Conservation (phyloP, 2,888 invertebrate species). For the Drosophila affinis region DNA sequence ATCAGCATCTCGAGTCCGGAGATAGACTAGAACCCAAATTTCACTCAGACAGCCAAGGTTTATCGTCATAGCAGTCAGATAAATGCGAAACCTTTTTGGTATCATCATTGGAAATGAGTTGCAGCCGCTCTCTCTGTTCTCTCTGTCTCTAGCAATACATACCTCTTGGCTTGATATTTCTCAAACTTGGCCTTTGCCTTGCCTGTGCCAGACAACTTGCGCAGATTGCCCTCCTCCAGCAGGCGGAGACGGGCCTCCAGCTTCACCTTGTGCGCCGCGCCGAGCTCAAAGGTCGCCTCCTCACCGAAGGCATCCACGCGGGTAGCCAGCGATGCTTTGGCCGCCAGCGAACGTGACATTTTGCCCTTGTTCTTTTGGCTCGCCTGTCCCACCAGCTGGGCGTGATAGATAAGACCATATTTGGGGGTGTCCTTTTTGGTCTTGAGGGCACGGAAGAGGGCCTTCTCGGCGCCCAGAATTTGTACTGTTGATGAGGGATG, state of each 20-base stretch:
- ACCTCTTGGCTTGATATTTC: constrained; percentile 90
- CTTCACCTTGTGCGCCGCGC: constrained; percentile 94
- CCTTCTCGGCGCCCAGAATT: constrained; percentile 99
- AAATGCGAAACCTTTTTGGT: constrained; percentile 83
- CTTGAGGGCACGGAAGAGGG: constrained; percentile 97
- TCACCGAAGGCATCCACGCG: constrained; percentile 98
- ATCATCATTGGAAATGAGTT: constrained; percentile 81
- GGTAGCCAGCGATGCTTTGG: constrained; percentile 96
- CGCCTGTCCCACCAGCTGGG: constrained; percentile 95
- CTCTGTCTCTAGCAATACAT: constrained; percentile 25
- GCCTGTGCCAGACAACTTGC: constrained; percentile 93
- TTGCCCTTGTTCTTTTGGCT: constrained; percentile 96
- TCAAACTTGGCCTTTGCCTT: constrained; percentile 95
- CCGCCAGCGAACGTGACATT: constrained; percentile 97
- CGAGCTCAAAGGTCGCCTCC: constrained; percentile 91
- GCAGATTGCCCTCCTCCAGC: constrained; percentile 93
- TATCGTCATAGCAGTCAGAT: constrained; percentile 77
- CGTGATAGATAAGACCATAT: constrained; percentile 99
- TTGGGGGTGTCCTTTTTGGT: constrained; percentile 99
- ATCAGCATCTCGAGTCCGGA: not conserved
- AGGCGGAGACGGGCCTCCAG: constrained; percentile 91
- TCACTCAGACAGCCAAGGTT: constrained; percentile 82
- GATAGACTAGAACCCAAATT: constrained; percentile 16
- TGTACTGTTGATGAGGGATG: constrained; percentile 99
- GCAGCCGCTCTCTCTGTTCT: not conserved